Evolutionary conservation across 2,888 invertebrate species (phyloP).

Genomic region (Charanyca ferruginea): DNA sequence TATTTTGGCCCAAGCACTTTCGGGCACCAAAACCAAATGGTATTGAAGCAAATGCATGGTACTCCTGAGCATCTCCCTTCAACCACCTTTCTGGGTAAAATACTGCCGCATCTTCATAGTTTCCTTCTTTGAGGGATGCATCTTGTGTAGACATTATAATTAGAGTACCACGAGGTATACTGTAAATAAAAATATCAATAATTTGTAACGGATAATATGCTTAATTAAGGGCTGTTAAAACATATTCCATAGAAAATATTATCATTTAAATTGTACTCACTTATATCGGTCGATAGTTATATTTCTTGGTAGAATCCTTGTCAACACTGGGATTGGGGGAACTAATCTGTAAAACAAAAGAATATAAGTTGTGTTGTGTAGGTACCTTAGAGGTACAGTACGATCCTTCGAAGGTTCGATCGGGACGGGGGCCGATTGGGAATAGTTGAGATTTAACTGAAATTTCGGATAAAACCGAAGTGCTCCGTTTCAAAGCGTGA

Average conservation of each 20-base stretch:
- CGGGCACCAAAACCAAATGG: slow-evolving; percentile 93
- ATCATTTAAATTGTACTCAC: slow-evolving; percentile 70
- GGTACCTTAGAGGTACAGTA: no score
- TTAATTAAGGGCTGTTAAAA: no score
- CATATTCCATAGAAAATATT: no score
- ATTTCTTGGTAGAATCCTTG: slow-evolving; percentile 91
- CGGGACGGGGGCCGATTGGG: no score
- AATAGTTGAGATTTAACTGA: no score
- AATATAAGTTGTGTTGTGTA: not conserved
- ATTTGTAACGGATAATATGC: not conserved
- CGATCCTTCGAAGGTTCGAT: not conserved
- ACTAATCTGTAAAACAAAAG: slow-evolving; percentile 80
- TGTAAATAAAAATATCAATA: slow-evolving; percentile 57
- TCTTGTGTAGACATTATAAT: slow-evolving; percentile 93
- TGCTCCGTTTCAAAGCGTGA: no score
- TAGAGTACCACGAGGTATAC: slow-evolving; percentile 91
- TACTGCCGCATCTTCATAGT: slow-evolving; percentile 92
- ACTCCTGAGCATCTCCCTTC: slow-evolving; percentile 77
- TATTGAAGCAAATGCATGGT: slow-evolving; percentile 91
- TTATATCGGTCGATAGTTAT: slow-evolving; percentile 92
- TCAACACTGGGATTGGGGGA: slow-evolving; percentile 92
- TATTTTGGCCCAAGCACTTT: slow-evolving; percentile 92
- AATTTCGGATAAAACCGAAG: no score
- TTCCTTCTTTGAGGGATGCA: slow-evolving; percentile 91
- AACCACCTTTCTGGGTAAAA: slow-evolving; percentile 93